These are phyloP conservation scores for Haemorhous mexicanus DNA, from an alignment of 2,113 vertebrate genomes.

Conservation along the genomic window DNA sequence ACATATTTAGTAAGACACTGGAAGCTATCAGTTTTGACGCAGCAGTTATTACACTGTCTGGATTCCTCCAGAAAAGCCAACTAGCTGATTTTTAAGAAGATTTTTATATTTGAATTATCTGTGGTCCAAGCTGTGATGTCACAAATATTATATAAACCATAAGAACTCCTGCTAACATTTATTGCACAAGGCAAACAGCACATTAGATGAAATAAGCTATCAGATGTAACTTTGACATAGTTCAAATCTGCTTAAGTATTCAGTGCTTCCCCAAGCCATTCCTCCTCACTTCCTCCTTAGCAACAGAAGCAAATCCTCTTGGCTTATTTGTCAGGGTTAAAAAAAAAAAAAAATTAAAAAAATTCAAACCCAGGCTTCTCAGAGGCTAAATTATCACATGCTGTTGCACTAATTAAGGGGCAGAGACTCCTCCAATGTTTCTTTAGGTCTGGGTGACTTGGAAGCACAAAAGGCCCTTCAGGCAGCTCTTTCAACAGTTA, in stretches of 20 bases:
- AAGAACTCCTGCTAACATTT: not conserved
- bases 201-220: not conserved
- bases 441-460: not conserved
- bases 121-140: not conserved
- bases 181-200: not conserved
- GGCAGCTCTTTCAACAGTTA: constrained; percentile 29
- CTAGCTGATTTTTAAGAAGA: not conserved
- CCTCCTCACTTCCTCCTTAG: not conserved
- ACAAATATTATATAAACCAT: not conserved
- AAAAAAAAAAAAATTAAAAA: not conserved
- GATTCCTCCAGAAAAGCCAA: not conserved
- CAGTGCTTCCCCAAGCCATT: not conserved
- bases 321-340: not conserved
- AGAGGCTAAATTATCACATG: constrained; percentile 1
- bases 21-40: not conserved
- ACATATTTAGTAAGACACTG: not conserved
- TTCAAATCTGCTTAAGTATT: not conserved
- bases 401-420: constrained; percentile 33
- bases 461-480: not conserved
- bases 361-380: not conserved
- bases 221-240: not conserved
- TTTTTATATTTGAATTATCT: not conserved
- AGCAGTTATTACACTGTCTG: not conserved
- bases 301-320: not conserved
- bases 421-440: constrained; percentile 1